Evolutionary conservation across 2,888 invertebrate species (phyloP), one percentile per base, ranked within the genome.

Genomic region (Agrotis ipsilon): DNA sequence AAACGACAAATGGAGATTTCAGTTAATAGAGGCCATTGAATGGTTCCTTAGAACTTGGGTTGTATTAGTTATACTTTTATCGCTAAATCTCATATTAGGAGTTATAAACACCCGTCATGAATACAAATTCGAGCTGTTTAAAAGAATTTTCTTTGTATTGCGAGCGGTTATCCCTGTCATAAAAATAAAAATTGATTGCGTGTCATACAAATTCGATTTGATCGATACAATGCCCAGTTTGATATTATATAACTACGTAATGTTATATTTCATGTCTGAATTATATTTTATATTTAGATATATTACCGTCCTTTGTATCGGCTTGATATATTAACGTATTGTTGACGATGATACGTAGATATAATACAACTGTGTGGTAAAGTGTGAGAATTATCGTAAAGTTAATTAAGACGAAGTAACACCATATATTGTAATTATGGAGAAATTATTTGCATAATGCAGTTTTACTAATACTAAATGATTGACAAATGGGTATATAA

Each of bases 361-460:
- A 52, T 1, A 1, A n/a, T 58, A 32, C 24, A 16, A 72, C 7
- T 67, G 43, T 45, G 19, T 27, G 46, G 43, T 65, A 43, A 58
- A 68, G 18, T 73, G 55, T 55, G 55, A 76, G 46, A 68, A 68
- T 60, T 54, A 60, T 46, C 60, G 48, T 45, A 5, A 9, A 49
- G 45, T 45, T 68, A 46, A 60, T 46, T 24, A 39, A 19, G 11
- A 39, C 2, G 9, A 2, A 19, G 9, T 57, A 32, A 45, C 14
- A 11, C 27, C 39, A 9, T 49, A 13, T n/a, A n/a, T 46, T 58
- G 75, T 65, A n/a, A 46, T 57, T 51, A 65, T 19, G 9, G 13
- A 14, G 55, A 57, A 46, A 57, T 24, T 0, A 14, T n/a, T n/a
- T 21, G 18, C 7, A 45, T 2, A 24, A 9, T 9, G n/a, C 27